A percentile compares a stretch with the other conserved stretches of the same genome.
Conservation (phyloP, 2,797 vertebrate genomes). For the Potorous gilbertii region DNA sequence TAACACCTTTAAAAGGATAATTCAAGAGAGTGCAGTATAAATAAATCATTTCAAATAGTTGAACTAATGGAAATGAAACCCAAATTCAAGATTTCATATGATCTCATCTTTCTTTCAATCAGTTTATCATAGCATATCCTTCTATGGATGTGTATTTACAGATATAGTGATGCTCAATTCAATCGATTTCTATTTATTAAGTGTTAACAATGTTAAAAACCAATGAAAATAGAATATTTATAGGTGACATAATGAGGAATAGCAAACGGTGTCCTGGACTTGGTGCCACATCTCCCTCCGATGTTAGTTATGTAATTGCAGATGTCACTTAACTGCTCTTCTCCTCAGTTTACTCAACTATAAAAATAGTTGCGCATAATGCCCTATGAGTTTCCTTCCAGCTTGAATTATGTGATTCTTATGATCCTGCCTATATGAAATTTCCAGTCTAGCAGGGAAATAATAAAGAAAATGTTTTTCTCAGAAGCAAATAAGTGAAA, state of each 20-base stretch:
- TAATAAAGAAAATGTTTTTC: background rate
- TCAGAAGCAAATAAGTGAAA: background rate
- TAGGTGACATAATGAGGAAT: background rate
- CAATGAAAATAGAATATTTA: background rate
- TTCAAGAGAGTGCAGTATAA: background rate
- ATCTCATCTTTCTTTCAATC: background rate
- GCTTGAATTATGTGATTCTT: background rate
- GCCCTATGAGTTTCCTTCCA: background rate
- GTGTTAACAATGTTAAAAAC: background rate
- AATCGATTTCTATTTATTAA: background rate
- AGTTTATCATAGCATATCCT: background rate
- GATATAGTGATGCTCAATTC: background rate
- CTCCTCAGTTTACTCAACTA: background rate
- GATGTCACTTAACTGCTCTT: background rate
- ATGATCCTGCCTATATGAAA: background rate
- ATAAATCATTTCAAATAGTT: background rate
- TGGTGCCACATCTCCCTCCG: background rate
- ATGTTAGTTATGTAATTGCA: background rate
- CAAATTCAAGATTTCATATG: background rate
- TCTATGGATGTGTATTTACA: background rate
- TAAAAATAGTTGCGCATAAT: background rate
- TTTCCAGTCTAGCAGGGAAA: background rate
- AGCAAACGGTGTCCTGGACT: background rate
- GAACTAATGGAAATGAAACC: background rate
- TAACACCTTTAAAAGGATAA: background rate